Evolutionary conservation across 92 coral and sea anemone species (phyloP).

Genomic region (Epizoanthus rinbou): DNA sequence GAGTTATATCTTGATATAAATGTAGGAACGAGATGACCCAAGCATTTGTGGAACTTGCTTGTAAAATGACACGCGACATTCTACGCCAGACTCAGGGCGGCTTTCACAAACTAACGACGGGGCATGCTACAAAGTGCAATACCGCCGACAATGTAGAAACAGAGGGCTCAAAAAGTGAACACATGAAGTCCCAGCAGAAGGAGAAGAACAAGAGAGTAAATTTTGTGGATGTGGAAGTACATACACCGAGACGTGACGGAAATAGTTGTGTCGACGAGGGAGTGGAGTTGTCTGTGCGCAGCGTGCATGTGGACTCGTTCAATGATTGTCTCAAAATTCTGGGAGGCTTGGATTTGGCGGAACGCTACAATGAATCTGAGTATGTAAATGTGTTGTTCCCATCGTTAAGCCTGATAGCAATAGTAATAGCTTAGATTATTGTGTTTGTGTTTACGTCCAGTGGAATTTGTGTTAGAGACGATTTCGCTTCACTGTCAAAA

Average conservation of each 20-base stretch:
- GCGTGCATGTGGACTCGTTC: slow-evolving; percentile 81
- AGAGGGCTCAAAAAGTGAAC: slow-evolving; percentile 3
- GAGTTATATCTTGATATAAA: background rate
- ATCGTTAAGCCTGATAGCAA: background rate
- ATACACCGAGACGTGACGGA: slow-evolving; percentile 25
- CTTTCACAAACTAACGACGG: slow-evolving; percentile 28
- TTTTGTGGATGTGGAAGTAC: slow-evolving; percentile 67
- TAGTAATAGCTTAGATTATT: background rate
- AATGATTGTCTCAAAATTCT: slow-evolving; percentile 88
- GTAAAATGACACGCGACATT: slow-evolving; percentile 97
- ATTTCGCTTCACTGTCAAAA: too few relatives aligned
- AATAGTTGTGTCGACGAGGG: slow-evolving; percentile 38
- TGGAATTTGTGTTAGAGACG: too few relatives aligned
- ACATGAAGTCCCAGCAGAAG: slow-evolving; percentile 8
- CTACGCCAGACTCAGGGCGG: slow-evolving; percentile 75
- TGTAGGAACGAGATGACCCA: slow-evolving; percentile 92
- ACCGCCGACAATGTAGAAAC: slow-evolving; percentile 7
- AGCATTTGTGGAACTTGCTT: slow-evolving; percentile 92
- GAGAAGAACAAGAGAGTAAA: slow-evolving; percentile 55
- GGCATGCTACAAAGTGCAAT: slow-evolving; percentile 2
- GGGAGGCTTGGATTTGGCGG: slow-evolving; percentile 72
- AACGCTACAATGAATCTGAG: slow-evolving; percentile 93
- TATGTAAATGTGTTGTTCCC: slow-evolving; percentile 51
- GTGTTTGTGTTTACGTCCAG: background rate
- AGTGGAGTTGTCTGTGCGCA: slow-evolving; percentile 75